Evolutionary conservation across 2,113 vertebrate genomes (phyloP).

Genomic region (Elaphurus davidianus): DNA sequence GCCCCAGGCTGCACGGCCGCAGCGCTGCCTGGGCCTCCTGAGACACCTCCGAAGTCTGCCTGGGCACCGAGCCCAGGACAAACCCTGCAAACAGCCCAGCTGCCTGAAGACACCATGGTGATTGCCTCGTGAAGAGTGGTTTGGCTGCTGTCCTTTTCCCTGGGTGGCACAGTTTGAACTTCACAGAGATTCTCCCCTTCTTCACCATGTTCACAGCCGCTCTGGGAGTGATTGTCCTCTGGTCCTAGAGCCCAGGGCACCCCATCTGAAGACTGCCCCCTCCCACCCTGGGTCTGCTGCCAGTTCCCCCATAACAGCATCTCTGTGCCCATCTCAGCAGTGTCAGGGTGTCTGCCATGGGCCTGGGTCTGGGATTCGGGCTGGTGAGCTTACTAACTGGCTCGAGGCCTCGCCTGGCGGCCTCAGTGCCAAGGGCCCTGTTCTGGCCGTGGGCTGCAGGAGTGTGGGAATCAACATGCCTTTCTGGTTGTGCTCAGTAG

Average conservation of each 20-base stretch:
- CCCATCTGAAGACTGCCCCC: neutral
- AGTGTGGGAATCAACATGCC: rapidly evolving
- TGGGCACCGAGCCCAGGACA: neutral
- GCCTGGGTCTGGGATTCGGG: neutral
- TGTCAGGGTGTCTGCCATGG: rapidly evolving
- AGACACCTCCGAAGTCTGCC: neutral
- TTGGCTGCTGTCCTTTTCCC: neutral
- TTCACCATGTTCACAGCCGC: neutral
- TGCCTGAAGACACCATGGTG: neutral
- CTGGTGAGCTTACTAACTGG: neutral
- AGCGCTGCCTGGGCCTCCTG: neutral
- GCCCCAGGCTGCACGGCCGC: neutral
- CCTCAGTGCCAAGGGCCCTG: rapidly evolving
- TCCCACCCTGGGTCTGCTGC: neutral
- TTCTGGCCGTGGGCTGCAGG: rapidly evolving
- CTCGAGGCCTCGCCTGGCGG: neutral
- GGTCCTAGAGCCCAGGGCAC: neutral
- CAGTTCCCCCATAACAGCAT: neutral
- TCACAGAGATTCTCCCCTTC: neutral
- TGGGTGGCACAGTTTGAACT: neutral
- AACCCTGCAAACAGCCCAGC: neutral
- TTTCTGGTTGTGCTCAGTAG: neutral
- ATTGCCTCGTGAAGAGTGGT: neutral
- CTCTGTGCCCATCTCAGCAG: neutral
- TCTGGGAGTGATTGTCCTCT: neutral